Conservation (phyloP, 1,140 invertebrate species). For the Ectropis grisescens region DNA sequence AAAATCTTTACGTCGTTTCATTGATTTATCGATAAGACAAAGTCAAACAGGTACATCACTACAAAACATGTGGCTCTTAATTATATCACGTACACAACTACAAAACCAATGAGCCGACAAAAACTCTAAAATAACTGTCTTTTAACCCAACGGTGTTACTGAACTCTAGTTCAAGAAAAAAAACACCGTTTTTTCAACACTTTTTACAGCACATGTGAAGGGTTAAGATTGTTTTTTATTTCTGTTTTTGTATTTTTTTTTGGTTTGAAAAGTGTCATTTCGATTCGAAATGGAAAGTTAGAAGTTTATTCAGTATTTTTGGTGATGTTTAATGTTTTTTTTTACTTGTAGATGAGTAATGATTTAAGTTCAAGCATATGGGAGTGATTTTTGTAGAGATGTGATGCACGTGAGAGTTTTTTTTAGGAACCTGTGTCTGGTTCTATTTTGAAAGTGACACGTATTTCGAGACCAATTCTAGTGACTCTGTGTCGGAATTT, state of each 20-base stretch:
- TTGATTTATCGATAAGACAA: no score
- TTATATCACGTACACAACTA: conserved; percentile 55
- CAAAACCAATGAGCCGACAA: conserved; percentile 59
- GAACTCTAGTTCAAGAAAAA: conserved; percentile 42
- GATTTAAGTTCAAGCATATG: conserved; percentile 47
- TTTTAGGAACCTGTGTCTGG: conserved; percentile 14
- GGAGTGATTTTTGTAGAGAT: conserved; percentile 41
- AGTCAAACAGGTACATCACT: no score
- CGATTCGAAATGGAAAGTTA: conserved; percentile 63
- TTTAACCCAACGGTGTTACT: conserved; percentile 61
- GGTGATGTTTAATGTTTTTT: conserved; percentile 29
- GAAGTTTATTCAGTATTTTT: conserved; percentile 57
- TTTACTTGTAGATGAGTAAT: conserved; percentile 43
- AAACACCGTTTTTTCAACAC: conserved; percentile 24
- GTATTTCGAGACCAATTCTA: no score
- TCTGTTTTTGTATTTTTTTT: conserved; percentile 26
- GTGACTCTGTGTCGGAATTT: no score
- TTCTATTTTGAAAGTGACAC: no score
- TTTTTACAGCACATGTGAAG: conserved; percentile 46
- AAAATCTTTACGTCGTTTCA: no score
- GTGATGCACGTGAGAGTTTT: conserved; percentile 55
- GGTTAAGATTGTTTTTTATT: conserved; percentile 40
- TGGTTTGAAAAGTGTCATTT: conserved; percentile 49
- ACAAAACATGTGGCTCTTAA: conserved; percentile 60
- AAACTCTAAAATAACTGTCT: conserved; percentile 59